phyloP scores from a whole-genome alignment of 2,888 invertebrate species.

The Ceratothoa steindachneri region DNA sequence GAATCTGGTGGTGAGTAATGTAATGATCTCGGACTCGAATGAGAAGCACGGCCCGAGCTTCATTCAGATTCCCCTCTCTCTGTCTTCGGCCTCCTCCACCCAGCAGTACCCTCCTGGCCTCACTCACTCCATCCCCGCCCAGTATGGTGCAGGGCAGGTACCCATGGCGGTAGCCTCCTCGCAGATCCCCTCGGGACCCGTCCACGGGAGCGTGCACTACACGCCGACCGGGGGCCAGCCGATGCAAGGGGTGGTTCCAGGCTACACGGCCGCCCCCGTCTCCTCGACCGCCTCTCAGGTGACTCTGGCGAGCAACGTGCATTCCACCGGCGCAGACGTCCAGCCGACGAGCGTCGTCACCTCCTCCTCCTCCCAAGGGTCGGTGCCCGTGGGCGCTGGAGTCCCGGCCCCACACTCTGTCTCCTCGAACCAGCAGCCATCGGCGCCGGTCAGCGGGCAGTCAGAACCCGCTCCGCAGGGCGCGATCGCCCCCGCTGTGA shows the following conservation, averaged over 20 bases:
- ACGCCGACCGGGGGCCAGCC: constrained; percentile 1
- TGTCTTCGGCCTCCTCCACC: background rate
- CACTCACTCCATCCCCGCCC: constrained; percentile 28
- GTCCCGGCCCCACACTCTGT: background rate
- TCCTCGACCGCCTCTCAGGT: background rate
- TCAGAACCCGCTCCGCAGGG: constrained; percentile 7
- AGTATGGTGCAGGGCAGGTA: constrained; percentile 4
- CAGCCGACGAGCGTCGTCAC: background rate
- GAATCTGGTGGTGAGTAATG: constrained; percentile 27
- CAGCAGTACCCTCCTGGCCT: background rate
- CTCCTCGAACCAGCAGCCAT: constrained; percentile 13
- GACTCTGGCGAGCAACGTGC: background rate
- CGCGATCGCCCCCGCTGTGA: constrained; percentile 3
- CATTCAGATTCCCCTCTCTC: constrained; percentile 21
- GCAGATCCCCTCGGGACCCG: constrained; percentile 11
- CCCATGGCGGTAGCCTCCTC: constrained; percentile 8
- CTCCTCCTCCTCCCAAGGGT: background rate
- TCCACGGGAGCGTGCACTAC: constrained; percentile 24
- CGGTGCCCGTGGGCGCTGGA: background rate
- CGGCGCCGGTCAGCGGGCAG: background rate
- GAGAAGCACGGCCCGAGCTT: constrained; percentile 30
- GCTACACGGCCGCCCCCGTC: constrained; percentile 15
- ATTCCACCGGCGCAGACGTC: background rate
- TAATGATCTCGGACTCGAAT: constrained; percentile 16
- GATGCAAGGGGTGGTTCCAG: constrained; percentile 19